phyloP scores from a whole-genome alignment of 1,140 invertebrate species.

The Amyelois transitella region DNA sequence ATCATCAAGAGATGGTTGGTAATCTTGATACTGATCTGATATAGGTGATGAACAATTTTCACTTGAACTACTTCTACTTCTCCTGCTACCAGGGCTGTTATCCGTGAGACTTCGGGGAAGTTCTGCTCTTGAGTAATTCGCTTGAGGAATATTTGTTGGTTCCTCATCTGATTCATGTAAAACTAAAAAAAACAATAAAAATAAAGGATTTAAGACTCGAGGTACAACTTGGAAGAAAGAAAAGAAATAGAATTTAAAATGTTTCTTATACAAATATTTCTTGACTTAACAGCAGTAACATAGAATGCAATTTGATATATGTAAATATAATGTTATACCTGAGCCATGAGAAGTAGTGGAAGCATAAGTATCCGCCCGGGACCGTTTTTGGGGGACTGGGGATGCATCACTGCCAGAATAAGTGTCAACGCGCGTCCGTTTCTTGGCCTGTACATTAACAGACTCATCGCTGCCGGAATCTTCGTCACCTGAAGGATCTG shows the following conservation, averaged over 20 bases:
- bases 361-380: constrained; percentile 44
- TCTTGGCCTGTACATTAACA: background rate
- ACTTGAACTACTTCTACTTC: constrained; percentile 62
- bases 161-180: constrained; percentile 59
- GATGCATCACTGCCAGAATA: background rate
- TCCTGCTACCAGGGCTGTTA: constrained; percentile 32
- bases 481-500: constrained; percentile 45
- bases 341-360: constrained; percentile 60
- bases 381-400: constrained; percentile 39
- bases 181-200: constrained; percentile 18
- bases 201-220: background rate
- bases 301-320: background rate
- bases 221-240: background rate
- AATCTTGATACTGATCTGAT: constrained; percentile 58
- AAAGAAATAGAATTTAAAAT: background rate
- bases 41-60: constrained; percentile 63
- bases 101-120: constrained; percentile 21
- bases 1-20: constrained; percentile 41
- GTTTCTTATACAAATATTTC: background rate
- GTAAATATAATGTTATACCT: constrained; percentile 19
- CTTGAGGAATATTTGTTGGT: constrained; percentile 27
- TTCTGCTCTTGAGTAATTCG: background rate
- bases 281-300: background rate
- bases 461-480: constrained; percentile 52
- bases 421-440: too few relatives aligned